Evolutionary conservation across 2,113 vertebrate species (phyloP), one percentile per base, ranked within the genome.

Genomic region (Tapirus terrestris): DNA sequence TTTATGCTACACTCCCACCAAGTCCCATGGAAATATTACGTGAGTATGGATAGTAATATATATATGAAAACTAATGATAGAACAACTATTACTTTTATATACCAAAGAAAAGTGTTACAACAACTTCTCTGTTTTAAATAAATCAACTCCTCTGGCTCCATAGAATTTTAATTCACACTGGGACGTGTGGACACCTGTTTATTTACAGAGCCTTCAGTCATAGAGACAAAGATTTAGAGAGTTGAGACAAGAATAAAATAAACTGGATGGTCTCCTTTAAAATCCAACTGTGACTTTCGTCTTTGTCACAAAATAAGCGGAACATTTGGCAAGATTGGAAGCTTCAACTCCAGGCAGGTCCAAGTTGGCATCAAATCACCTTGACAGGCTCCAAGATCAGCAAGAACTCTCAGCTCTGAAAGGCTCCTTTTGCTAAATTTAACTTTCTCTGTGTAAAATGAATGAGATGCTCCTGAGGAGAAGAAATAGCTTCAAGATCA

Each of bases 291-390:
- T 70, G 92, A 93, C 75, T 97, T 98, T 98, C 93, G 90, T 97
- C 96, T 97, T 92, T 98, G 96, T 97, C 97, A 97, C 29, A 97
- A 98, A 97, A 97, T 77, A 97, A 98, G 95, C 89, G 81, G 88
- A 96, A 70, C 94, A 96, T 95, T 98, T 98, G 97, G 98, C 95
- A 95, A 92, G 79, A 96, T 53, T 91, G 84, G 89, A 97, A 97
- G 27, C 68, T 96, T 96, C 65, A 45, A 81, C 43, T 61, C 39
- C 21, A 81, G 63, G 31, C 85, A 94, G 68, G 96, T 97, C 96
- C 96, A 97, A 97, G 80, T 97, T 98, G 98, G 98, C 97, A 94
- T 3, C 27, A 79, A 92, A 92, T 90, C 70, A 97, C 92, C 92
- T 96, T 97, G 86, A 97, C 92, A 98, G 96, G 60, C 94, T 97